Conservation (phyloP, 2,113 vertebrate genomes). For the Typhlomys cinereus region DNA sequence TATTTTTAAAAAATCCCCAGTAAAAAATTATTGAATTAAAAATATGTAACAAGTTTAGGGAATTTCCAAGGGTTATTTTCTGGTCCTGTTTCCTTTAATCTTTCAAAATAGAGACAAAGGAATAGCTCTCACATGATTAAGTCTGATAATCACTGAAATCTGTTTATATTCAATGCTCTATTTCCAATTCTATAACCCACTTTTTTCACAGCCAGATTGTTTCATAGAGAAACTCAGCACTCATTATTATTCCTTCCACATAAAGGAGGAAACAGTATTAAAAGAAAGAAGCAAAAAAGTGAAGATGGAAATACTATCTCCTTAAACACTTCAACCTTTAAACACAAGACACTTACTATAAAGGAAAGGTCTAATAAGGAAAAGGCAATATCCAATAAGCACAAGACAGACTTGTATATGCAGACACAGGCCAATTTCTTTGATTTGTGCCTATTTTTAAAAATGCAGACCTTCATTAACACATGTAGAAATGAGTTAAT, state of each 20-base stretch:
- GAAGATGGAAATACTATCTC: background rate
- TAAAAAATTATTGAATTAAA: conserved; percentile 47
- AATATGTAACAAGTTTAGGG: background rate
- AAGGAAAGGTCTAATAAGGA: conserved; percentile 5
- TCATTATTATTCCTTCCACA: conserved; percentile 9
- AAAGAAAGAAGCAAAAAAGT: background rate
- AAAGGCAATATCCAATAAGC: background rate
- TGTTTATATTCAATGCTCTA: background rate
- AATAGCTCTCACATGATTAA: background rate
- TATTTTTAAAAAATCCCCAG: background rate
- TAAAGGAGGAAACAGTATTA: conserved; percentile 16
- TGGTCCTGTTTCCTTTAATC: background rate
- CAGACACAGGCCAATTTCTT: background rate
- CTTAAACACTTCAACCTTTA: conserved; percentile 5
- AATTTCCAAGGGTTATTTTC: conserved; percentile 24
- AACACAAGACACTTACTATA: conserved; percentile 14
- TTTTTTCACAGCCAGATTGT: conserved; percentile 7
- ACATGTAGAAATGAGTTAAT: conserved; percentile 14
- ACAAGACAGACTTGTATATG: background rate
- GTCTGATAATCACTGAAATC: background rate
- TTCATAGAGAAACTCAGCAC: conserved; percentile 34
- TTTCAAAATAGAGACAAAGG: background rate
- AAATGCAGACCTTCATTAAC: conserved; percentile 10
- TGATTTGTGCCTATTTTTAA: background rate
- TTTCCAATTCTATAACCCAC: conserved; percentile 13